These are phyloP conservation scores for Protophormia terraenovae DNA, from an alignment of 2,888 invertebrate genomes.

Conservation along the genomic window DNA sequence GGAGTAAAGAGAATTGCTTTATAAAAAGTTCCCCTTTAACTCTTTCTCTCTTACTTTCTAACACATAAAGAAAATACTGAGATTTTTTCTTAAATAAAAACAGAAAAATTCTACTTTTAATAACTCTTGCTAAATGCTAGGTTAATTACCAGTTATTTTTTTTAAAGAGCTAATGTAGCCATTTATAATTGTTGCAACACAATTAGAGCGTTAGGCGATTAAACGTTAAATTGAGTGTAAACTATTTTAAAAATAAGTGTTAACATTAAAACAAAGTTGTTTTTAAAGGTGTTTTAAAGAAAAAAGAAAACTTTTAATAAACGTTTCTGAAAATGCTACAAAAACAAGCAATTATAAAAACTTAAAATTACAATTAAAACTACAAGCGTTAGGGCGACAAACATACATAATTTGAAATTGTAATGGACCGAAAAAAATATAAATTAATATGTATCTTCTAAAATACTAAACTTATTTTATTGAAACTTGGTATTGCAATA, in stretches of 20 bases:
- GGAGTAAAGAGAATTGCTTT: background rate
- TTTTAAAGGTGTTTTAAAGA: background rate
- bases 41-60: background rate
- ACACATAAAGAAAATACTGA: background rate
- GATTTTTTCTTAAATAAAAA: background rate
- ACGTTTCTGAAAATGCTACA: too few species aligned
- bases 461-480: too few species aligned
- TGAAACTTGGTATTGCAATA: too few species aligned
- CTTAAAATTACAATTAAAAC: background rate
- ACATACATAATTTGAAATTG: too few species aligned
- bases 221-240: background rate
- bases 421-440: too few species aligned
- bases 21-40: background rate
- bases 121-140: background rate
- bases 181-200: conserved; percentile 22
- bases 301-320: background rate
- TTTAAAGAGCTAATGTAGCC: background rate
- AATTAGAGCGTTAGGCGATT: conserved; percentile 37
- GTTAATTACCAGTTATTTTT: conserved; percentile 14
- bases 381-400: too few species aligned
- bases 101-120: conserved; percentile 8
- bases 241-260: background rate
- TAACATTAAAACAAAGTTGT: background rate
- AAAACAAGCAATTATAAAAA: background rate
- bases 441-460: too few species aligned